phyloP scores from a whole-genome alignment of 2,888 invertebrate species.

The Miltochrista miniata region DNA sequence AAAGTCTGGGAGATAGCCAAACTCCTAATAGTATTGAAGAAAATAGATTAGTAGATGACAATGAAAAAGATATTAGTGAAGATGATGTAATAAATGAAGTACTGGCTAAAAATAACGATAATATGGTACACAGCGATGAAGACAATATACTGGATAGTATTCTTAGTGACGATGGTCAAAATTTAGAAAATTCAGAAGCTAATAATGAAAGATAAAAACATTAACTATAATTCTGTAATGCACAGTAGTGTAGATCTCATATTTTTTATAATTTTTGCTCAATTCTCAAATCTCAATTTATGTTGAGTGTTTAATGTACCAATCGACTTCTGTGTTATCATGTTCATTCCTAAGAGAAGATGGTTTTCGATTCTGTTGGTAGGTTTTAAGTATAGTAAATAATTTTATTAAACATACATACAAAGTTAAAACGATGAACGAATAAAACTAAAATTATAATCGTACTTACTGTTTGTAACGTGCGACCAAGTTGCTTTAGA shows the following conservation, averaged over 20 bases:
- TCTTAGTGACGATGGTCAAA: slow-evolving; percentile 45
- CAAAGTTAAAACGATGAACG: too few species aligned
- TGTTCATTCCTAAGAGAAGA: neutral
- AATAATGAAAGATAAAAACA: slow-evolving; percentile 41
- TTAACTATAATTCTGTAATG: neutral
- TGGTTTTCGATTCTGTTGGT: too few species aligned
- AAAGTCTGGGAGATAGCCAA: slow-evolving; percentile 11
- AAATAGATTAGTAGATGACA: slow-evolving; percentile 8
- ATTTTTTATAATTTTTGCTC: slow-evolving; percentile 17
- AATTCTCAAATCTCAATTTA: slow-evolving; percentile 13
- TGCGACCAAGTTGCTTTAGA: too few species aligned
- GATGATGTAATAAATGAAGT: slow-evolving; percentile 35
- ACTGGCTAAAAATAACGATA: slow-evolving; percentile 31
- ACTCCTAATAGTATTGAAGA: neutral
- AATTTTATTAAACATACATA: too few species aligned
- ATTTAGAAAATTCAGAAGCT: slow-evolving; percentile 36
- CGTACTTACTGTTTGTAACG: too few species aligned
- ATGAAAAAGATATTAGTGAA: slow-evolving; percentile 32
- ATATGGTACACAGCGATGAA: slow-evolving; percentile 37
- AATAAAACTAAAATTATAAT: too few species aligned
- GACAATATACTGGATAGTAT: slow-evolving; percentile 52
- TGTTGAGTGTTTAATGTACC: slow-evolving; percentile 27
- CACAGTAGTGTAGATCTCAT: slow-evolving; percentile 19
- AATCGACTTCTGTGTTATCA: neutral
- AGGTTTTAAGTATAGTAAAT: too few species aligned